Conservation (phyloP, 2,113 vertebrate species). For the Romanogobio albipinnatus region DNA sequence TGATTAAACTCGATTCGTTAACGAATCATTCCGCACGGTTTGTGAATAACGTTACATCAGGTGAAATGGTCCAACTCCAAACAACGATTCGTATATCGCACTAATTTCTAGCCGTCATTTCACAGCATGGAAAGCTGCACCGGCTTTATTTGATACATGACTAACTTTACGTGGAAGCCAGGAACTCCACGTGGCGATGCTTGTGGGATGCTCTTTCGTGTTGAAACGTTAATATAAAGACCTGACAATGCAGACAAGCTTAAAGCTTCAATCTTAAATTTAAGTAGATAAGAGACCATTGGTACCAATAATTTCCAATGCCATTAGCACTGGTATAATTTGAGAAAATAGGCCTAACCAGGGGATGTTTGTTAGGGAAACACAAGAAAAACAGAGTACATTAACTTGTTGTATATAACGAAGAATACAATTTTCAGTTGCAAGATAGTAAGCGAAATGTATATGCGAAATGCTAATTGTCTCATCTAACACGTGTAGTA, state of each 20-base stretch:
- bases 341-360: not conserved
- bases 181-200: not conserved
- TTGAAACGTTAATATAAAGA: not conserved
- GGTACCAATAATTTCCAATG: not conserved
- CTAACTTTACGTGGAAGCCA: not conserved
- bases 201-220: not conserved
- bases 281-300: not conserved
- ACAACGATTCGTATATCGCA: too few relatives aligned
- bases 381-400: not conserved
- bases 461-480: not conserved
- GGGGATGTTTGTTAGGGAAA: not conserved
- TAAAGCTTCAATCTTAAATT: not conserved
- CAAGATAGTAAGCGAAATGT: not conserved
- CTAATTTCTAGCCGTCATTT: not conserved
- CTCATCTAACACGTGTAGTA: conserved; percentile 7
- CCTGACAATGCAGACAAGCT: not conserved
- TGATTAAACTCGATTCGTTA: not conserved
- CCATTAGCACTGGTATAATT: not conserved
- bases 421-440: not conserved
- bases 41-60: not conserved
- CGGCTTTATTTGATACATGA: not conserved
- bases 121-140: not conserved
- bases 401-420: not conserved
- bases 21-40: not conserved
- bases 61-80: not conserved